Conservation (phyloP, 2,797 vertebrate genomes). For the Salarias fasciatus region DNA sequence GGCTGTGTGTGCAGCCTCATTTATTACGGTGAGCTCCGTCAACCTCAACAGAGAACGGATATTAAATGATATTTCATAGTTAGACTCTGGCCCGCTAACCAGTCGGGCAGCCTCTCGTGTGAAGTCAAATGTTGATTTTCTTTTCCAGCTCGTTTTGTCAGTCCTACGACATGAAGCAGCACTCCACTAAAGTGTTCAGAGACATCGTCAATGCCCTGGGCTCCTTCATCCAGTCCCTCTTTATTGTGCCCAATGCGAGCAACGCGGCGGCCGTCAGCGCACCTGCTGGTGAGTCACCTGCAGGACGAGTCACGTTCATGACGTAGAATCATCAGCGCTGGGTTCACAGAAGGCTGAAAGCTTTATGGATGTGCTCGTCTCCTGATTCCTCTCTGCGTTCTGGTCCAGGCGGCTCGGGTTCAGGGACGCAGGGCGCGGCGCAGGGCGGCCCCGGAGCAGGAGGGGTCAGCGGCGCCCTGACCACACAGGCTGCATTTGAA, state of each 20-base stretch:
- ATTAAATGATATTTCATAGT: not conserved
- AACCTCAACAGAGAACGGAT: not conserved
- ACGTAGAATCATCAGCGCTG: too few relatives aligned
- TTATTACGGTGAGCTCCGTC: constrained; percentile 86
- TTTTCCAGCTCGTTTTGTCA: constrained; percentile 93
- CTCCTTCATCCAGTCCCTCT: constrained; percentile 98
- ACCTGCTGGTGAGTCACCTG: constrained; percentile 85
- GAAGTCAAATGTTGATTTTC: too few relatives aligned
- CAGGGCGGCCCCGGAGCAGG: constrained; percentile 86
- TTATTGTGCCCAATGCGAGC: constrained; percentile 90
- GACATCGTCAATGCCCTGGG: constrained; percentile 98
- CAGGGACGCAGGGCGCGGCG: constrained; percentile 80
- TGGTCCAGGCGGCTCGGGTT: constrained; percentile 77
- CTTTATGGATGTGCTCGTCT: not conserved
- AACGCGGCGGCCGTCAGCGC: constrained; percentile 78
- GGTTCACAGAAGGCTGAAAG: too few relatives aligned
- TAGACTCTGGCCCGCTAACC: too few relatives aligned
- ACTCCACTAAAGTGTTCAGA: constrained; percentile 98
- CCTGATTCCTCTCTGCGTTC: too few relatives aligned
- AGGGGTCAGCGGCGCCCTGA: constrained; percentile 84
- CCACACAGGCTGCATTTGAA: constrained; percentile 95
- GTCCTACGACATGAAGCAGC: constrained; percentile 98
- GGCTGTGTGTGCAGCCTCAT: constrained; percentile 97
- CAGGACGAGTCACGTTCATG: not conserved
- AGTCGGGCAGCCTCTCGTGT: too few relatives aligned